Evolutionary conservation across 2,888 invertebrate species (phyloP), one percentile per base, ranked within the genome.

Genomic region (Gortyna flavago): DNA sequence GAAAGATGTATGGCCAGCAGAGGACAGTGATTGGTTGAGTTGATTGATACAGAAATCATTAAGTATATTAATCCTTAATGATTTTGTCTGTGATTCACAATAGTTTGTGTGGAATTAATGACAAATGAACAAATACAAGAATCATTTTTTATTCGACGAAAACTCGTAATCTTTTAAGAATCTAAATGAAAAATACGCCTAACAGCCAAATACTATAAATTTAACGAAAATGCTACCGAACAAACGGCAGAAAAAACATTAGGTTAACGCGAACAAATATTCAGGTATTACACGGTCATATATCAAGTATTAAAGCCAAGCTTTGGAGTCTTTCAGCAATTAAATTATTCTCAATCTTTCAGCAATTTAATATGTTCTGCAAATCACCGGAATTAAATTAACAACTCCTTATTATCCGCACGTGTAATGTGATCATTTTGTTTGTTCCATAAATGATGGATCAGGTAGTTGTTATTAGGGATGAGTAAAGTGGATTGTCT

Each of bases 291-390:
- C 65, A 51, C 75, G 62, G 69, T 64, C 80, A 73, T 79, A 75
- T 79, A 81, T 84, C 79, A 86, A 86, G 86, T 80, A 88, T 80
- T 77, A 83, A 81, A 80, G 68, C 59, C 66, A 44, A 72, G 77
- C 70, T 86, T 86, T 80, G 80, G 75, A 86, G 72, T 81, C 78
- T 80, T 80, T 81, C 79, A 81, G 66, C 84, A 85, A 84, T 88
- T 85, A 83, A 74, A 83, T 82, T 81, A 72, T n/a, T n/a, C n/a
- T n/a, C n/a, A n/a, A n/a, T 81, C 78, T 80, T 80, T 81, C 79
- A 81, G 66, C 84, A 85, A 84, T 88, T 85, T n/a, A n/a, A n/a
- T n/a, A n/a, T n/a, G n/a, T n/a, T n/a, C n/a, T n/a, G n/a, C n/a
- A 83, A 74, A 83, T 82, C 80, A 72, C n/a, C 51, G 78, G 75